Percentiles rank a stretch among this genome's conserved stretches.
Evolutionary conservation across 1,140 invertebrate species (phyloP).

Genomic region (Leptopilina boulardi): DNA sequence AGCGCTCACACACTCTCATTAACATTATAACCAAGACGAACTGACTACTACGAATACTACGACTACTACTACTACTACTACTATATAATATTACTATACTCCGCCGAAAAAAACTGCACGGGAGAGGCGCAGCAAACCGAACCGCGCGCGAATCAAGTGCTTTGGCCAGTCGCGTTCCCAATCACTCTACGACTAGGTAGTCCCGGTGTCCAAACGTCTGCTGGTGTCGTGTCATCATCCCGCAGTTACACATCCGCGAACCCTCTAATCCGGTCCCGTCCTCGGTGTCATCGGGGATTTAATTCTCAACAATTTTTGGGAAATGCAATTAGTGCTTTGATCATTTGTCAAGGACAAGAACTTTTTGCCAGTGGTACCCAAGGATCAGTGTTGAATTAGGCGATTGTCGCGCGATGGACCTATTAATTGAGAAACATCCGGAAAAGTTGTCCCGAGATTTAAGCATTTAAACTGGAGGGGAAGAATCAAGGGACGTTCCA

Average conservation of each 20-base stretch:
- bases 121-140: slow-evolving; percentile 75
- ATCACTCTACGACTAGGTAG: slow-evolving; percentile 77
- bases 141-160: slow-evolving; percentile 76
- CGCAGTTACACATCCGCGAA: slow-evolving; percentile 34
- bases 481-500: not conserved
- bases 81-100: slow-evolving; percentile 53
- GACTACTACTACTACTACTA: slow-evolving; percentile 50
- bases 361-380: too few relatives aligned
- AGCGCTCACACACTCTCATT: slow-evolving; percentile 54
- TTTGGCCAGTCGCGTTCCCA: slow-evolving; percentile 77
- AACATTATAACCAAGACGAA: slow-evolving; percentile 53
- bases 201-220: slow-evolving; percentile 71
- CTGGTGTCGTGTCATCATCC: slow-evolving; percentile 57
- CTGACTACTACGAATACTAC: slow-evolving; percentile 51
- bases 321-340: not conserved
- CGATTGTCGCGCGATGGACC: slow-evolving; percentile 62
- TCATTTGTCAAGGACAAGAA: slow-evolving; percentile 2
- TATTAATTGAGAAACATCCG: slow-evolving; percentile 50
- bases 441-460: slow-evolving; percentile 22
- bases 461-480: slow-evolving; percentile 14
- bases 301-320: not conserved
- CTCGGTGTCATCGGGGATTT: not conserved
- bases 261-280: slow-evolving; percentile 34
- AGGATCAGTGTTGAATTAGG: slow-evolving; percentile 19
- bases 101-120: slow-evolving; percentile 75